Conservation (phyloP, 2,888 invertebrate species). For the Cyclophora punctaria region DNA sequence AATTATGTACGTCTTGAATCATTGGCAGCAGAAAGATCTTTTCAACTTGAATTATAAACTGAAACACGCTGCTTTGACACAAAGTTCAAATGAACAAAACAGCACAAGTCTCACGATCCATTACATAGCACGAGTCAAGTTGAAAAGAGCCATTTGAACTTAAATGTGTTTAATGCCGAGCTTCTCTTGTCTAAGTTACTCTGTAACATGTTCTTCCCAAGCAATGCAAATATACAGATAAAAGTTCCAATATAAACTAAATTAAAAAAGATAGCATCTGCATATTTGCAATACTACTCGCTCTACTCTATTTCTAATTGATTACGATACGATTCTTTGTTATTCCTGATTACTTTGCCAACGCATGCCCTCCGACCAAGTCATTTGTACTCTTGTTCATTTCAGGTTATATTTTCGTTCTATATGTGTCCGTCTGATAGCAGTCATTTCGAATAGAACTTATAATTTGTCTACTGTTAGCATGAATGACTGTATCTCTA, state of each 20-base stretch:
- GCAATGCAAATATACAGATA: constrained; percentile 15
- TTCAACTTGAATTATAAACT: constrained; percentile 48
- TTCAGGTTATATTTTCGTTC: not conserved
- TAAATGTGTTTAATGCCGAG: constrained; percentile 31
- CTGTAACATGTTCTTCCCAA: constrained; percentile 8
- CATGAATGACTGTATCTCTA: constrained; percentile 15
- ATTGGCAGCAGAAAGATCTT: constrained; percentile 56
- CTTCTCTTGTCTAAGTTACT: constrained; percentile 20
- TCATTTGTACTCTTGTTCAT: not conserved
- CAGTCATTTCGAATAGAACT: not conserved
- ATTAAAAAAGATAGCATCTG: constrained; percentile 1
- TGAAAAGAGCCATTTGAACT: constrained; percentile 42
- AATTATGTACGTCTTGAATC: constrained; percentile 27
- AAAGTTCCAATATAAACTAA: no score
- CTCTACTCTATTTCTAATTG: no score
- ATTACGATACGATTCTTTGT: no score
- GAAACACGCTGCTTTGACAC: constrained; percentile 32
- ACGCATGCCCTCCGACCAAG: not conserved
- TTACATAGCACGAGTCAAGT: constrained; percentile 46
- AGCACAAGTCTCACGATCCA: constrained; percentile 26
- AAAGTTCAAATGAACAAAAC: constrained; percentile 15
- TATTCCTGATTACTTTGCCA: constrained; percentile 2
- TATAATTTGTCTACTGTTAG: not conserved
- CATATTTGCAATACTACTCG: constrained; percentile 10
- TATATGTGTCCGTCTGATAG: not conserved